These are phyloP conservation scores for Euproctis similis DNA, from an alignment of 2,888 invertebrate species.

Conservation along the genomic window DNA sequence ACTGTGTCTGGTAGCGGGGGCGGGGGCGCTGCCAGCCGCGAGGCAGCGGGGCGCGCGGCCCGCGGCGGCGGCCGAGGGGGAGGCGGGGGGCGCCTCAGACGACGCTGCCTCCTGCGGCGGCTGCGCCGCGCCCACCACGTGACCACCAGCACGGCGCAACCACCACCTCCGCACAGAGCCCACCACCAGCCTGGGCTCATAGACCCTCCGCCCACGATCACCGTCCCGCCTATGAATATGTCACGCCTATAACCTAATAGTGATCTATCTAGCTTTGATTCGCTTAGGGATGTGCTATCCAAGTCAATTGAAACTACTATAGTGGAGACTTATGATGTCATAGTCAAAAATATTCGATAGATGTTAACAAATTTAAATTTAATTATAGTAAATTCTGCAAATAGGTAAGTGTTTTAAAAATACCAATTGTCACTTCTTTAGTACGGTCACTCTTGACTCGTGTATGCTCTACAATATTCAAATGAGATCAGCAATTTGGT, in stretches of 20 bases:
- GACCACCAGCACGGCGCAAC: conserved; percentile 31
- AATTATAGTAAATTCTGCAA: no score
- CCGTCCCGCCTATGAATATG: conserved; percentile 41
- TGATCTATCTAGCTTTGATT: no score
- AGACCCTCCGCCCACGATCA: conserved; percentile 26
- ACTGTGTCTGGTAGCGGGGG: conserved; percentile 53
- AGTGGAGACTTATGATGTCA: no score
- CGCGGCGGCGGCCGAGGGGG: conserved; percentile 54
- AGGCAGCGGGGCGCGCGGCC: conserved; percentile 60
- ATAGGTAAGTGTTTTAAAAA: no score
- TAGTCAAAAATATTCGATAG: no score
- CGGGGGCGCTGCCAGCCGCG: conserved; percentile 47
- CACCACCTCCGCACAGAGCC: conserved; percentile 37
- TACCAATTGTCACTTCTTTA: no score
- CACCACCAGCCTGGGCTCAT: conserved; percentile 31
- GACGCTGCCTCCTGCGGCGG: conserved; percentile 29
- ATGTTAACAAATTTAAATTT: no score
- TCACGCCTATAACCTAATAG: conserved; percentile 25
- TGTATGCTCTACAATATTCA: no score
- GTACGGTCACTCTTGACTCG: no score
- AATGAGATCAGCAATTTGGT: no score
- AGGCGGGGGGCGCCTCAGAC: conserved; percentile 44
- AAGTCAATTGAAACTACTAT: no score
- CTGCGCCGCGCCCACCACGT: conserved; percentile 34
- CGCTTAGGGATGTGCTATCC: no score